Base-by-base conservation (phyloP, 2,888 invertebrate species). In the Chrysina gloriosa region DNA sequence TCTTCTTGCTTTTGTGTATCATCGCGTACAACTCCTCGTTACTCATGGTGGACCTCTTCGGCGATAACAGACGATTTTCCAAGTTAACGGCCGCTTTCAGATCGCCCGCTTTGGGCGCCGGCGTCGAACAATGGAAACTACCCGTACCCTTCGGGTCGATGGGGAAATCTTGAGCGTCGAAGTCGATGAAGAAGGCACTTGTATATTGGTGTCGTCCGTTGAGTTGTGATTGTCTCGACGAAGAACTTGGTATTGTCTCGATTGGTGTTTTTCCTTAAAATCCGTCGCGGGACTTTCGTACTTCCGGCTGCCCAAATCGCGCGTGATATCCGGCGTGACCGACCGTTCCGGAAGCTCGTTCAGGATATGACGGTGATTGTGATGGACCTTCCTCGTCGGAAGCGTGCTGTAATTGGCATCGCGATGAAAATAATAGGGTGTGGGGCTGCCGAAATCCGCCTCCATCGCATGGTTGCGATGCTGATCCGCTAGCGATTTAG, bases 21-120 rank as follows among this genome's bases (percentile, higher is more conserved):
- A 90, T 90, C 1, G 92, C 90, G 77, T 91, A 92, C 1, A 92
- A 82, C 80, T 92, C 91, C 78, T 92, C 92, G 73, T 91, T 91
- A n/a, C 90, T 90, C 90, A 92, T 91, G 0, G 89, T 89, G 1
- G 90, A 90, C 80, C 89, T 90, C 19, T 89, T 89, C 0, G 91
- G 90, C 1, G 90, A 90, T 5, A 90, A 76, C 69, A 89, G 75
- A 78, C 84, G 86, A 4, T 83, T 82, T 69, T 84, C 84, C 36
- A 88, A 82, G 75, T 88, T 85, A 2, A 84, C 73, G 5, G 85
- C 83, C 63, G 85, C 85, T 76, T 85, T 87, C 75, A 79, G 81
- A 77, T 69, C 84, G 3, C 11, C 7, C 23, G 78, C 77, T 71
- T 78, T 81, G 16, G 77, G 70, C 0, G 89, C 87, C 6, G 91